These are phyloP conservation scores for Teinopalpus imperialis DNA, from an alignment of 2,888 invertebrate genomes.

Conservation along the genomic window DNA sequence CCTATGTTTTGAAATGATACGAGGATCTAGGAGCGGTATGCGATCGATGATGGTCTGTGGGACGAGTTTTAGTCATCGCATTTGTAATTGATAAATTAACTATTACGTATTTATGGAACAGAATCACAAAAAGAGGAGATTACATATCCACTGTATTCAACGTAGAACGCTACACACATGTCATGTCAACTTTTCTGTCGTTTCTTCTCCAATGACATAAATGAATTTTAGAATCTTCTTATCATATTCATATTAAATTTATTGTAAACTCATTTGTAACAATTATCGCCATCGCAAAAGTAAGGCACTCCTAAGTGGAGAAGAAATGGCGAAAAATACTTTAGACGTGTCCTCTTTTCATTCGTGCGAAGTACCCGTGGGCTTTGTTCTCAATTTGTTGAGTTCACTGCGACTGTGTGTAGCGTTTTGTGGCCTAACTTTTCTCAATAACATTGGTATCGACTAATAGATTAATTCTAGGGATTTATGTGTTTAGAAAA, in stretches of 20 bases:
- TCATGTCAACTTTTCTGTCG: constrained; percentile 16
- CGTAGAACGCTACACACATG: constrained; percentile 70
- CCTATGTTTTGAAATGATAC: constrained; percentile 59
- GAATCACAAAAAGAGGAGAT: constrained; percentile 65
- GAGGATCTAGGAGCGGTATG: constrained; percentile 53
- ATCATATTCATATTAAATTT: too few species aligned
- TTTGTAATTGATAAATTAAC: constrained; percentile 57
- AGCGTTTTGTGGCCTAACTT: constrained; percentile 76
- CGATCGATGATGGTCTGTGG: constrained; percentile 61
- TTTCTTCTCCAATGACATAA: constrained; percentile 28
- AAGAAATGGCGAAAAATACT: too few species aligned
- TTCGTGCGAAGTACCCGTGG: too few species aligned
- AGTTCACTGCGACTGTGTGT: constrained; percentile 55
- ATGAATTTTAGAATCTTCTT: too few species aligned
- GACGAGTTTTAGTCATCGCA: constrained; percentile 57
- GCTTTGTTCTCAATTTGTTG: constrained; percentile 54
- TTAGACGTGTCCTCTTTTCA: too few species aligned
- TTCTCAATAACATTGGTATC: constrained; percentile 75
- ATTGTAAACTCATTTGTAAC: too few species aligned
- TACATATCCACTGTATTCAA: constrained; percentile 71
- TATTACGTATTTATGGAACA: constrained; percentile 41
- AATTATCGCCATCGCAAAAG: too few species aligned
- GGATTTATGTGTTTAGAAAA: constrained; percentile 81
- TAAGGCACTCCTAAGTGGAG: too few species aligned
- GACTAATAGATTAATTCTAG: constrained; percentile 79